Evolutionary conservation across 1,140 invertebrate species (phyloP).

Genomic region (Drosophila guanche): DNA sequence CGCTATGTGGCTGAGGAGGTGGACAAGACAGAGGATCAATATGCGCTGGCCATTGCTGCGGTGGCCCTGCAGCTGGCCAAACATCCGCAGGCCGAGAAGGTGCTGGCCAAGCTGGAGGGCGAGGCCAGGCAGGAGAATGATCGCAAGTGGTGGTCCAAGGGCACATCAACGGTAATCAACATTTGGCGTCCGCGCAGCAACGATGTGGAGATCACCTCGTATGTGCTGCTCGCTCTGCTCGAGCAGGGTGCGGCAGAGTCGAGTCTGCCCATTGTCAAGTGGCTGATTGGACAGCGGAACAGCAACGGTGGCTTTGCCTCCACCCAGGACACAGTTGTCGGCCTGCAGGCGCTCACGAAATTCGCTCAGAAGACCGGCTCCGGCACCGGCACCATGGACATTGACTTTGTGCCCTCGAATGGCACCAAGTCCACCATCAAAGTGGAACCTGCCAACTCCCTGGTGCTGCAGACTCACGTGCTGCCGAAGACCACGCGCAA

Average conservation of each 20-base stretch:
- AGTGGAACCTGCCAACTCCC: conserved; percentile 83
- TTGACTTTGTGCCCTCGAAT: conserved; percentile 51
- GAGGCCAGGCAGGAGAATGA: conserved; percentile 57
- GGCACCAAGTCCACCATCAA: conserved; percentile 74
- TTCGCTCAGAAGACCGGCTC: conserved; percentile 84
- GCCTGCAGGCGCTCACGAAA: conserved; percentile 87
- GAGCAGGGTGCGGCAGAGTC: conserved; percentile 85
- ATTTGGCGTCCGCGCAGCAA: conserved; percentile 85
- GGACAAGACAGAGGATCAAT: conserved; percentile 88
- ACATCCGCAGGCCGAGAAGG: conserved; percentile 84
- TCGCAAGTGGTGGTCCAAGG: conserved; percentile 76
- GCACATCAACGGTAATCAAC: conserved; percentile 62
- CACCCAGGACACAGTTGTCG: conserved; percentile 88
- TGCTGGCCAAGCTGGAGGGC: conserved; percentile 59
- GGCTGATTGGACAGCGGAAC: conserved; percentile 91
- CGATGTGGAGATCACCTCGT: conserved; percentile 91
- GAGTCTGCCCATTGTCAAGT: conserved; percentile 86
- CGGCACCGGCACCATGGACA: conserved; percentile 65
- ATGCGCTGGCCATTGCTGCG: conserved; percentile 90
- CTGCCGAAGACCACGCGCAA: conserved; percentile 59
- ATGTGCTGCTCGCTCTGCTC: conserved; percentile 88
- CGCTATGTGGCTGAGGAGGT: conserved; percentile 91
- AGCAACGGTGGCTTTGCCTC: conserved; percentile 90
- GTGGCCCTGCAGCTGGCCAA: conserved; percentile 91
- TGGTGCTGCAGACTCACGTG: conserved; percentile 84